Evolutionary conservation across 2,113 vertebrate species (phyloP), one percentile per base, ranked within the genome.

Genomic region (Anolis sagrei): DNA sequence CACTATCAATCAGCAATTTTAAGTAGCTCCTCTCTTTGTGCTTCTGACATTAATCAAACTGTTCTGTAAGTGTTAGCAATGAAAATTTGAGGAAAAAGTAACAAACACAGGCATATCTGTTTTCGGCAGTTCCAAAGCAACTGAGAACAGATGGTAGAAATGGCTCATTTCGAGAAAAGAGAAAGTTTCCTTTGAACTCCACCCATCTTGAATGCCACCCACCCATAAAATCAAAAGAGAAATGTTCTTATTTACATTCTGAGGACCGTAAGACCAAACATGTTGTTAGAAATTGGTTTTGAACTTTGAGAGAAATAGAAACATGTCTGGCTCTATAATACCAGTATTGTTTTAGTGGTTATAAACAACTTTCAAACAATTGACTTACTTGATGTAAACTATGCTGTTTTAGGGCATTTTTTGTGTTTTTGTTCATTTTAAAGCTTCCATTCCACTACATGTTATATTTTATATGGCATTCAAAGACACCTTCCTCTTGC

Each of bases 171-270:
- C 89, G 88, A 84, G 74, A 76, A 83, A 91, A 14, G 86, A 70
- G 85, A 76, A 39, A 83, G 79, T 58, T 91, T 73, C 29, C 90
- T 94, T 95, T 90, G 92, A 93, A 89, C 87, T 91, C 81, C 0
- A 81, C 86, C 84, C 84, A 83, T 76, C 78, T 48, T 3, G 34
- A 88, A 79, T 88, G 85, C 82, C 75, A 81, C 81, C 89, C 69
- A 75, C 75, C 72, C 81, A 19, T 0, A 0, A 85, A 84, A 64
- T 83, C 32, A 76, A 62, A 79, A 51, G 68, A 75, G 25, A 82
- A 58, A 75, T 39, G 44, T 77, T 79, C 64, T 81, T 51, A 29
- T 34, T 74, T 72, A 73, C 32, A 48, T 83, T 85, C 84, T 82
- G 54, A 70, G 58, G 4, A 82, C 84, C 88, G 1, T 14, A 54